Conservation (phyloP, 2,113 vertebrate genomes). For the Misgurnus anguillicaudatus region DNA sequence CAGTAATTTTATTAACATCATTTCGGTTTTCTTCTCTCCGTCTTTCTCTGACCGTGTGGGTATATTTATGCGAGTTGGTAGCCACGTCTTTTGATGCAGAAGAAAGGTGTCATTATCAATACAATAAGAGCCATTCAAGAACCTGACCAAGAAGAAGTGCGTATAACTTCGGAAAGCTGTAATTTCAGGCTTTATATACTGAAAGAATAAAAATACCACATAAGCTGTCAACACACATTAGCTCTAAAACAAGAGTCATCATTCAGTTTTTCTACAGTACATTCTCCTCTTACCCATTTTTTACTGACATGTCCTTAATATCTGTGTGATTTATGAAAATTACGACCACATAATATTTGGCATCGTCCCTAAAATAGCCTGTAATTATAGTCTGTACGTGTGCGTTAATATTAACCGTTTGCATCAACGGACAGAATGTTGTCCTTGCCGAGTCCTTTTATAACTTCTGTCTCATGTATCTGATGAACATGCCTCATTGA, state of each 20-base stretch:
- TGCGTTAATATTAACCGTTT: conserved; percentile 14
- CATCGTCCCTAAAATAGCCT: conserved; percentile 1
- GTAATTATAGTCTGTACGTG: background rate
- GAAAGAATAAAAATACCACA: conserved; percentile 38
- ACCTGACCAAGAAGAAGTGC: conserved; percentile 49
- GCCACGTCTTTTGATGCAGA: conserved; percentile 50
- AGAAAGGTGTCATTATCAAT: conserved; percentile 55
- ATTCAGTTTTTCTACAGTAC: conserved; percentile 2
- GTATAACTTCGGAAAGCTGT: conserved; percentile 11
- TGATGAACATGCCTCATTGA: conserved; percentile 62
- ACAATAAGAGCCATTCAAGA: conserved; percentile 42
- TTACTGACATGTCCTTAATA: conserved; percentile 10
- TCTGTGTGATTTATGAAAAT: background rate
- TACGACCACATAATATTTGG: background rate
- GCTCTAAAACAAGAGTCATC: conserved; percentile 29
- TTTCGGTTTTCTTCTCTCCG: background rate
- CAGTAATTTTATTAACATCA: background rate
- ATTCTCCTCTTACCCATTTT: background rate
- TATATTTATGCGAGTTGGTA: conserved; percentile 31
- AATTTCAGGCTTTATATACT: conserved; percentile 40
- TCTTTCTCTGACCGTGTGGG: conserved; percentile 14
- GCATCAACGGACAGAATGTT: conserved; percentile 24
- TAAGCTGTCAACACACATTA: conserved; percentile 39
- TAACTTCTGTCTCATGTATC: conserved; percentile 60
- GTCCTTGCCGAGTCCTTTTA: conserved; percentile 47